Conservation (phyloP, 2,113 vertebrate species). For the Solea solea region DNA sequence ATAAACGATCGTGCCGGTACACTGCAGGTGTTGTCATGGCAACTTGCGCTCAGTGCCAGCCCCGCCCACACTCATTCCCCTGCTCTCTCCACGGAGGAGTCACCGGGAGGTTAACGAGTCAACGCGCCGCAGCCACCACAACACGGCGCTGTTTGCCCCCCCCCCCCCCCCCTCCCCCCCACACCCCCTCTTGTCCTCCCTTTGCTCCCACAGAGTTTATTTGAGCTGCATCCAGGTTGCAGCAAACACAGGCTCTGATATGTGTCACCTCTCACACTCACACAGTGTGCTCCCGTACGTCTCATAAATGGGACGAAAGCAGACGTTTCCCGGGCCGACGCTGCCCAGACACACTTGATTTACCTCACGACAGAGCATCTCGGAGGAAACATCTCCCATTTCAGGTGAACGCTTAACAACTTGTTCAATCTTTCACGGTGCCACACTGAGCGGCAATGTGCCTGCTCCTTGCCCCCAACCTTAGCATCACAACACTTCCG, state of each 20-base stretch:
- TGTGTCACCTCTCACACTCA: conserved; percentile 29
- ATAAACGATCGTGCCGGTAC: conserved; percentile 84
- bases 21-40: conserved; percentile 85
- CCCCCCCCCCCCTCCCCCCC: not conserved
- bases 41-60: conserved; percentile 68
- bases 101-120: conserved; percentile 82
- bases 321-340: conserved; percentile 25
- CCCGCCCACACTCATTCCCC: conserved; percentile 62
- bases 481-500: not conserved
- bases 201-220: conserved; percentile 6
- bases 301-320: conserved; percentile 22
- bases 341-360: conserved; percentile 8
- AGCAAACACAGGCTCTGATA: conserved; percentile 25
- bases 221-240: conserved; percentile 51
- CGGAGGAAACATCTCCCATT: not conserved
- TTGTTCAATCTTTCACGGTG: not conserved
- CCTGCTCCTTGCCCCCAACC: not conserved
- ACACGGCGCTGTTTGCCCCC: conserved; percentile 69
- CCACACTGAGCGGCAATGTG: conserved; percentile 1
- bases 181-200: not conserved
- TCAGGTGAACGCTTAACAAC: conserved; percentile 31
- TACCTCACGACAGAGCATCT: not conserved
- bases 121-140: conserved; percentile 49
- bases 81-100: conserved; percentile 73
- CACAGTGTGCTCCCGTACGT: not conserved